A percentile compares a stretch with the other conserved stretches of the same genome.
These are phyloP conservation scores for Plotosus lineatus DNA, from an alignment of 2,113 vertebrate species.

Conservation along the genomic window DNA sequence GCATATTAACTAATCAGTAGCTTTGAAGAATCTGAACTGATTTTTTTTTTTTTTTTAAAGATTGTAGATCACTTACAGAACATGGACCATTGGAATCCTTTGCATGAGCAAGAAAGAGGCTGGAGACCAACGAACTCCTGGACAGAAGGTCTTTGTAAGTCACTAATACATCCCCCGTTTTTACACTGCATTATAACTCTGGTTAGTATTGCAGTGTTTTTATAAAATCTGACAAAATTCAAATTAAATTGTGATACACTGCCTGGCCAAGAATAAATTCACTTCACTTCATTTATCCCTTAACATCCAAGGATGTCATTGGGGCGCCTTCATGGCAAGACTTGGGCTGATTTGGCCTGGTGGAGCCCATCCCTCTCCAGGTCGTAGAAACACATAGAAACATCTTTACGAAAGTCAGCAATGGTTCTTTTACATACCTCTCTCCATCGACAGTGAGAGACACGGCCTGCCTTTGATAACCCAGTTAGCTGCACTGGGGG, in stretches of 20 bases:
- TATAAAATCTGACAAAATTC: neutral
- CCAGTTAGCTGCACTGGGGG: too few species aligned
- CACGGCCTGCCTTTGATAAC: too few species aligned
- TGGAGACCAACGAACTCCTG: slow-evolving; percentile 52
- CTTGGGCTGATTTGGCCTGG: too few species aligned
- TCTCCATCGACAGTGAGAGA: too few species aligned
- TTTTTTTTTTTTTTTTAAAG: slow-evolving; percentile 29
- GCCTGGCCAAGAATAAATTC: too few species aligned
- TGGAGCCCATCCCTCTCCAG: too few species aligned
- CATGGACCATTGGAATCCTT: slow-evolving; percentile 49
- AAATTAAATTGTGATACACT: neutral
- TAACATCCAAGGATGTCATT: too few species aligned
- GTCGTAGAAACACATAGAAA: too few species aligned
- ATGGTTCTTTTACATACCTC: too few species aligned
- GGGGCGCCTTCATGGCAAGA: too few species aligned
- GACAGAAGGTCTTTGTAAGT: slow-evolving; percentile 50
- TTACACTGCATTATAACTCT: neutral
- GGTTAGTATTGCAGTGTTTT: neutral
- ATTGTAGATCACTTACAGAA: slow-evolving; percentile 61
- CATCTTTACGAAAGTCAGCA: too few species aligned
- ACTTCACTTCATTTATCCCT: too few species aligned
- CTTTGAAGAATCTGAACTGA: neutral
- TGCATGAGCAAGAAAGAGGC: slow-evolving; percentile 28
- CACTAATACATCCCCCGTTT: neutral
- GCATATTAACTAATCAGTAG: neutral